Evolutionary conservation across 2,113 vertebrate species (phyloP), one percentile per base, ranked within the genome.

Genomic region (Okapia johnstoni): DNA sequence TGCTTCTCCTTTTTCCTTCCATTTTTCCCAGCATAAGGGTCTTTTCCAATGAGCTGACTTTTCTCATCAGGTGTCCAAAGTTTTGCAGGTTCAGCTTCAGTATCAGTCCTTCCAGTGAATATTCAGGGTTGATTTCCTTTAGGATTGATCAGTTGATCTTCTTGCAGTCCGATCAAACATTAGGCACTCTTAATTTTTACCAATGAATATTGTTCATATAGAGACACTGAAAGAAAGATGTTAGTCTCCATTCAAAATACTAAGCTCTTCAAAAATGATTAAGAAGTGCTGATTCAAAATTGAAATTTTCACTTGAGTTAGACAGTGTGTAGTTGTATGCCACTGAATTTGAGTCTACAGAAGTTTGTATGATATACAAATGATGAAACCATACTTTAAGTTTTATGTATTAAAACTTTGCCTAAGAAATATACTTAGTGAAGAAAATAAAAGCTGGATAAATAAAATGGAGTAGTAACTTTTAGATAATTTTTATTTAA

Each of bases 261-360:
- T 90, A 96, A 96, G 10, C n/a, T 23, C 92, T 89, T 96, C 30
- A 70, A 86, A 96, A 52, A 88, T 76, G 40, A 91, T 95, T 93
- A 93, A 91, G 66, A 93, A 98, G 86, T 87, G 33, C 15, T 76
- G 8, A 63, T 83, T 85, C 40, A 76, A 36, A 95, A 76, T 7
- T 63, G 43, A 92, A 93, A 88, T 36, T 94, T 92, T 55, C 5
- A 70, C n/a, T 85, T 81, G 46, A 63, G 16, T 55, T 40, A 80
- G 40, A 40, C 40, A 40, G 5, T 76, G 26, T 5, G 1, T 79
- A 57, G 3, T 48, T 89, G 3, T 63, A 55, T 61, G 43, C 3
- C 23, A 77, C 9, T 86, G 30, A 61, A 54, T 96, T 89, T 70
- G 8, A 89, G 16, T 85, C 16, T 17, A 23, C 4, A 46, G 15